These are phyloP conservation scores for Microcebus murinus DNA, from an alignment of 2,113 vertebrate species.

Conservation along the genomic window DNA sequence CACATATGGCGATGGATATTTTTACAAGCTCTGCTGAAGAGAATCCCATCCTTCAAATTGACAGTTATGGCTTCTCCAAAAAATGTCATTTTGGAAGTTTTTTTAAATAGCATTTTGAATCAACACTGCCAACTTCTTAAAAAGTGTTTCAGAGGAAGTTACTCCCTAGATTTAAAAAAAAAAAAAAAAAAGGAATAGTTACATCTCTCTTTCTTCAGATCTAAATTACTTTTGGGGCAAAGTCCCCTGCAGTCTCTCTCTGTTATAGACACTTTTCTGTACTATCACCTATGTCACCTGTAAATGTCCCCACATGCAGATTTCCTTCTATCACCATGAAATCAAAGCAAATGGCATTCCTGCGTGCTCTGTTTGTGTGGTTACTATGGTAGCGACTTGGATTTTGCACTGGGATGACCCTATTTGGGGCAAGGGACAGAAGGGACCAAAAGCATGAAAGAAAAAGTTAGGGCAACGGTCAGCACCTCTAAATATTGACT, in stretches of 20 bases:
- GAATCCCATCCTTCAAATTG: constrained; percentile 69
- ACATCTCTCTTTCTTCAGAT: background rate
- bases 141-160: constrained; percentile 17
- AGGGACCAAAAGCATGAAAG: background rate
- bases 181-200: background rate
- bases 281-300: background rate
- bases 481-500: constrained; percentile 39
- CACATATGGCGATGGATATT: constrained; percentile 56
- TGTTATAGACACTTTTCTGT: background rate
- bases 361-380: background rate
- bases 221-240: background rate
- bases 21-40: constrained; percentile 60
- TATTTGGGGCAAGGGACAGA: background rate
- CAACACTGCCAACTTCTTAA: background rate
- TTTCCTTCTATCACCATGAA: background rate
- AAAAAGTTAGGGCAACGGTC: background rate
- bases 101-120: constrained; percentile 52
- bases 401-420: background rate
- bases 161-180: background rate
- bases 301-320: background rate
- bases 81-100: constrained; percentile 62
- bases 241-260: background rate
- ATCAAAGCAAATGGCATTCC: background rate
- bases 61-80: constrained; percentile 56
- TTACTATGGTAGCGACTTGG: constrained; percentile 2